These are phyloP conservation scores for Notamacropus eugenii DNA, from an alignment of 2,797 vertebrate species.

Conservation along the genomic window DNA sequence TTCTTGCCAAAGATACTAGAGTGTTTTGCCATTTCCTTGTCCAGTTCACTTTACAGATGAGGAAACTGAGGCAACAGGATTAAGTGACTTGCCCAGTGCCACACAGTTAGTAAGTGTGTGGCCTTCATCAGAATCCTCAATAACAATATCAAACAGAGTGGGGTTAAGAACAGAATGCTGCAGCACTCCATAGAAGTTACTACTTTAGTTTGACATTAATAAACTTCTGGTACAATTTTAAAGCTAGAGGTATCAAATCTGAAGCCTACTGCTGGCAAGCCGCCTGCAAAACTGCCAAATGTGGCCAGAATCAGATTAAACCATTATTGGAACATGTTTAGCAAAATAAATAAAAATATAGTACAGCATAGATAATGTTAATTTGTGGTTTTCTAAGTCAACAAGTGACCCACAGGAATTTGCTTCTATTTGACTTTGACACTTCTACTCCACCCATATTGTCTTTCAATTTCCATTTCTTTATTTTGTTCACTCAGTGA, in stretches of 20 bases:
- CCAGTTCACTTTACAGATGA: neutral
- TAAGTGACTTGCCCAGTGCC: neutral
- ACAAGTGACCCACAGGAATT: neutral
- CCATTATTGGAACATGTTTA: neutral
- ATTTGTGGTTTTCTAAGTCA: neutral
- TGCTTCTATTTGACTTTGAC: neutral
- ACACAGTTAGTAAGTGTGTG: neutral
- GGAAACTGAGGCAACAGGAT: neutral
- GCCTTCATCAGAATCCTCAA: neutral
- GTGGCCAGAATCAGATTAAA: neutral
- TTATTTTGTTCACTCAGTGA: neutral
- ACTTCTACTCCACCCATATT: neutral
- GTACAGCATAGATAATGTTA: neutral
- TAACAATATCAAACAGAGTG: neutral
- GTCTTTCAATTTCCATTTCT: neutral
- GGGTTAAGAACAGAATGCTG: neutral
- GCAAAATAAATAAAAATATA: neutral
- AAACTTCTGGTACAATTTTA: neutral
- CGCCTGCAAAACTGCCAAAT: neutral
- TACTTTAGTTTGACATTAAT: neutral
- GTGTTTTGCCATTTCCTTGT: neutral
- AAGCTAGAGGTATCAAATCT: neutral
- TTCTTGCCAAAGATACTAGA: neutral
- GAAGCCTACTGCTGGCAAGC: neutral
- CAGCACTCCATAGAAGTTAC: neutral